Base-by-base conservation (phyloP, 1,140 invertebrate species). In the Piezodorus guildinii region DNA sequence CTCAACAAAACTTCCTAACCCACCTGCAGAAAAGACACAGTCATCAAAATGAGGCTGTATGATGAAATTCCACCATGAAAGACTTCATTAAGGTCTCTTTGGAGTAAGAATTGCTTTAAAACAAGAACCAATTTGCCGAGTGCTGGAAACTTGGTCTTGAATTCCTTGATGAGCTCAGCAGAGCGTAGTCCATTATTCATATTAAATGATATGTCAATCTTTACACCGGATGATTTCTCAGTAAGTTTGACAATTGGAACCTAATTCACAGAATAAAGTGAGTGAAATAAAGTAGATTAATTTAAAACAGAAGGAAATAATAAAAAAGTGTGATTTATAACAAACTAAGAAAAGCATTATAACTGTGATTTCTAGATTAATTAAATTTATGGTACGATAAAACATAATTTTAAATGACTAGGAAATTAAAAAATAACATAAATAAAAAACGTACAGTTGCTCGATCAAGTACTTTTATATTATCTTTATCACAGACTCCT, bases 61-160 rank as follows among this genome's bases (percentile, higher is more conserved):
- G 95, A 98, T 68, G 94, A 95, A 71, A 99, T 96, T 73, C 96
- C 96, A 69, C 96, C 95, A 60, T 94, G 97, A 78, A 96, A 99
- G 56, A 98, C 96, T 84, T 98, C 95, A 78, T 98, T 98, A 70
- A 99, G 83, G 80, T 97, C 93, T 75, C 95, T 83, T 77, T 98
- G 91, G 59, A 96, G 79, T 62, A 98, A 83, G 79, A 97, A 98
- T 78, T 98, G 94, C 78, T 99, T 99, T 66, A 99, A 80, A 60
- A 98, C 94, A 77, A 98, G 86, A 67, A 98, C 94, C 70, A 98
- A 80, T 72, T 95, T 96, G 25, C 89, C 85, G 66, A 98, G 79
- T 62, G 88, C 85, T 23, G 93, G 93, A 79, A 85, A 98, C 64
- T 81, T 80, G 49, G 76, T 75, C 70, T 89, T 87, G 71, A 83